These are phyloP conservation scores for Corvus hawaiiensis DNA, from an alignment of 2,113 vertebrate genomes.

Conservation along the genomic window DNA sequence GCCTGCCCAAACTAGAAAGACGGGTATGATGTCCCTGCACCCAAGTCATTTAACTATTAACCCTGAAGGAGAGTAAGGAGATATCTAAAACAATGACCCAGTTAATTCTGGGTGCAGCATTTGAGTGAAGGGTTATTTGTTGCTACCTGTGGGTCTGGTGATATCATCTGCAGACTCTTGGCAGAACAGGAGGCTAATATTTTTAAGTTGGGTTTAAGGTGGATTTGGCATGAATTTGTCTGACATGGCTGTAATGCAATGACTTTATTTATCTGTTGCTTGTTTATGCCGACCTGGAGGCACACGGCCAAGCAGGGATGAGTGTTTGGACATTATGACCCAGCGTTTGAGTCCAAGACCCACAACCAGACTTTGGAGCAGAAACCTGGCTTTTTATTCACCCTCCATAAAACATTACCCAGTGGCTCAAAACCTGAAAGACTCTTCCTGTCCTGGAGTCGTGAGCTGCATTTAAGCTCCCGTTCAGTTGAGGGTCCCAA, in stretches of 20 bases:
- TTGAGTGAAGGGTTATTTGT: conserved; percentile 2
- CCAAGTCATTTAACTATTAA: conserved; percentile 49
- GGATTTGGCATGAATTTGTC: background rate
- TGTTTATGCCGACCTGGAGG: background rate
- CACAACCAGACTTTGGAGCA: background rate
- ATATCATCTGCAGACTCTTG: background rate
- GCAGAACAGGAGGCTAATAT: background rate
- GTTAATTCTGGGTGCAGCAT: background rate
- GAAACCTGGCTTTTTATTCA: background rate
- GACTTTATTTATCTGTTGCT: background rate
- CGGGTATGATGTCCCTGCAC: conserved; percentile 13
- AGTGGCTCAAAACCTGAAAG: background rate
- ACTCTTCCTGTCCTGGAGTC: accelerated
- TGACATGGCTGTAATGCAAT: background rate
- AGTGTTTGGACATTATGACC: background rate
- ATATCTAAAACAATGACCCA: conserved; percentile 44
- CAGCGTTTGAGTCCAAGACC: background rate
- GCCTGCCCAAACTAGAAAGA: conserved; percentile 53
- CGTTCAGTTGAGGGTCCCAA: accelerated
- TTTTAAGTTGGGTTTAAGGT: background rate
- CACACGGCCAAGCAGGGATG: background rate
- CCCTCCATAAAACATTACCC: background rate
- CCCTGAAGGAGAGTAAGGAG: conserved; percentile 33
- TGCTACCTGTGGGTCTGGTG: conserved; percentile 21
- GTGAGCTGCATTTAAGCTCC: background rate